Conservation (phyloP, 2,888 invertebrate genomes). For the Pimpla rufipes region DNA sequence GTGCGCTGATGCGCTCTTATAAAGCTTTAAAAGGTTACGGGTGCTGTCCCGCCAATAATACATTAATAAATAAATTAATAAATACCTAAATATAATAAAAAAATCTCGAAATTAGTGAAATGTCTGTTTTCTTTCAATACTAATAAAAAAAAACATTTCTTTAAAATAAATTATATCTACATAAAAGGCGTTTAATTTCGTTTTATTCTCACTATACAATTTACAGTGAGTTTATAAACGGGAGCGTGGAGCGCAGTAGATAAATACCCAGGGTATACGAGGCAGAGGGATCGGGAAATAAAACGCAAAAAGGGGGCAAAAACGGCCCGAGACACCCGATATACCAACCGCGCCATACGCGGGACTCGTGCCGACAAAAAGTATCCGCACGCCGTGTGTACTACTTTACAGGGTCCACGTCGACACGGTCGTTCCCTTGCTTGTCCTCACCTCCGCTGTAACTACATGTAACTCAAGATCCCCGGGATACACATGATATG, state of each 20-base stretch:
- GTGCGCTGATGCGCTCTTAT: too few relatives aligned
- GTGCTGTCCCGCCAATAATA: too few relatives aligned
- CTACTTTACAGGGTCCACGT: constrained; percentile 44
- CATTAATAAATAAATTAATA: too few relatives aligned
- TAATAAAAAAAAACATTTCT: too few relatives aligned
- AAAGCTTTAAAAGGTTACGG: too few relatives aligned
- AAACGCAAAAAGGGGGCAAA: constrained; percentile 23
- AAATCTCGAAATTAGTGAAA: too few relatives aligned
- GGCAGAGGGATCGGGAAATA: constrained; percentile 1
- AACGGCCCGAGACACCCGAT: constrained; percentile 38
- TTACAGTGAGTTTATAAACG: neutral
- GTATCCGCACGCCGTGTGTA: constrained; percentile 20
- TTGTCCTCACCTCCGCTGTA: constrained; percentile 1
- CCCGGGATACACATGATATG: constrained; percentile 50
- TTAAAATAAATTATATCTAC: too few relatives aligned
- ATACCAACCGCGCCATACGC: constrained; percentile 27
- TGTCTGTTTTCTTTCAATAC: too few relatives aligned
- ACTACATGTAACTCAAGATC: constrained; percentile 62
- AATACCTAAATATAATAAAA: too few relatives aligned
- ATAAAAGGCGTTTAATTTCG: too few relatives aligned
- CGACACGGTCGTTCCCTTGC: constrained; percentile 71
- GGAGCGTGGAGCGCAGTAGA: neutral
- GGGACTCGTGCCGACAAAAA: constrained; percentile 42
- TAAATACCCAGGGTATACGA: neutral
- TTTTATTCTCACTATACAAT: neutral